Base-by-base conservation (phyloP, 2,113 vertebrate species). In the Myiagra hebetior region DNA sequence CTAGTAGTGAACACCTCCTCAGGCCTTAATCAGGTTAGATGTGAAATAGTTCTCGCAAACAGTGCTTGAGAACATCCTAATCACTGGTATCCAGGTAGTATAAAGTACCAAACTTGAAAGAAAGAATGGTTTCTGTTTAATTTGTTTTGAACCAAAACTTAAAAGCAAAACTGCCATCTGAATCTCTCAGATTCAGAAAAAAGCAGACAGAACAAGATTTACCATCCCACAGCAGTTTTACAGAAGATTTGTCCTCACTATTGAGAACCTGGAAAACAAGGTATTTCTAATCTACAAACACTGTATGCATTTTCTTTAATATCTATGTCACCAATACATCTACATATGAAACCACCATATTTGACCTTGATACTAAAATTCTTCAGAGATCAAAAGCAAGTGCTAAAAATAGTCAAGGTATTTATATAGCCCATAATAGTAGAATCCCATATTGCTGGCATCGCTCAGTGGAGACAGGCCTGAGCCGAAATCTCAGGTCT, bases 341-440 rank as follows among this genome's bases (percentile, higher is more conserved):
- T 63, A 55, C 31, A 28, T 68, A 56, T 33, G 53, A 94, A 91
- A 94, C 44, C 28, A 95, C n/a, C 74, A 50, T 64, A 67, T 95
- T 96, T 97, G 88, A 80, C 91, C 89, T 93, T 85, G 92, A 92
- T 94, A 97, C 42, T 87, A 84, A 89, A 94, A 75, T 95, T 85
- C 81, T 92, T 95, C 78, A 91, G 91, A 95, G 91, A 97, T 94
- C 86, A 97, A 96, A 91, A 91, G 35, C 17, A 15, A 93, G 46
- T 9, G 16, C 92, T 95, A 87, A 95, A 96, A 93, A 72, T 77
- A 97, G 76, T 72, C 69, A 92, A 88, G 39, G 39, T 78, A 92
- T 62, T 91, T 93, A 85, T 77, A 83, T 21, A 93, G 9, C 59
- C 64, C 59, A 37, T 69, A 60, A 69, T 7, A 91, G 87, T 17